Percentiles rank a stretch among this genome's conserved stretches.
These are phyloP conservation scores for Ectemnius lituratus DNA, from an alignment of 2,888 invertebrate genomes.

Conservation along the genomic window DNA sequence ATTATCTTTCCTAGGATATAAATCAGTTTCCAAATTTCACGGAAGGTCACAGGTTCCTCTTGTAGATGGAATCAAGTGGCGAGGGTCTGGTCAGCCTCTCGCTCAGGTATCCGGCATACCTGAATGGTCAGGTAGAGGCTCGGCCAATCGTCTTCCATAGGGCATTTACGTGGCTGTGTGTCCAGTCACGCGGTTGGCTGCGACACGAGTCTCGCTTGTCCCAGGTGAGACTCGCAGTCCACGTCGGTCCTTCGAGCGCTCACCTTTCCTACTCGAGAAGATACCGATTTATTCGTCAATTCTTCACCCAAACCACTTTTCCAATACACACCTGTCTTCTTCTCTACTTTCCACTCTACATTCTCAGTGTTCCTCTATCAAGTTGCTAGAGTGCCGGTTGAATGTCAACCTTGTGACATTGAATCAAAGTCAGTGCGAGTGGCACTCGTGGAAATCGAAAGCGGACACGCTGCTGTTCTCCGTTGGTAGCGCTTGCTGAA, in stretches of 20 bases:
- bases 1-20: no score
- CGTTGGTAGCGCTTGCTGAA: no score
- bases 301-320: background rate
- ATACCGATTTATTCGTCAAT: background rate
- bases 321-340: no score
- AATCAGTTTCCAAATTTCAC: no score
- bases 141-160: constrained; percentile 58
- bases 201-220: constrained; percentile 34
- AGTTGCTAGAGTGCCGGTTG: background rate
- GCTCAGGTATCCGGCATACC: constrained; percentile 35
- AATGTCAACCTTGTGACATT: background rate
- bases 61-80: no score
- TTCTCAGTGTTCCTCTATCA: no score
- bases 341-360: no score
- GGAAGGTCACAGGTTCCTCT: no score
- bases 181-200: constrained; percentile 41
- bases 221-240: constrained; percentile 47
- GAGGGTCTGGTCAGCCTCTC: background rate
- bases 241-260: constrained; percentile 41
- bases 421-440: no score
- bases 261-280: constrained; percentile 15
- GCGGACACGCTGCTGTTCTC: no score
- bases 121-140: constrained; percentile 53
- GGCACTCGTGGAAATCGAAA: no score
- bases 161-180: constrained; percentile 53